These are phyloP conservation scores for Pelecanus crispus DNA, from an alignment of 2,113 vertebrate genomes.

Conservation along the genomic window DNA sequence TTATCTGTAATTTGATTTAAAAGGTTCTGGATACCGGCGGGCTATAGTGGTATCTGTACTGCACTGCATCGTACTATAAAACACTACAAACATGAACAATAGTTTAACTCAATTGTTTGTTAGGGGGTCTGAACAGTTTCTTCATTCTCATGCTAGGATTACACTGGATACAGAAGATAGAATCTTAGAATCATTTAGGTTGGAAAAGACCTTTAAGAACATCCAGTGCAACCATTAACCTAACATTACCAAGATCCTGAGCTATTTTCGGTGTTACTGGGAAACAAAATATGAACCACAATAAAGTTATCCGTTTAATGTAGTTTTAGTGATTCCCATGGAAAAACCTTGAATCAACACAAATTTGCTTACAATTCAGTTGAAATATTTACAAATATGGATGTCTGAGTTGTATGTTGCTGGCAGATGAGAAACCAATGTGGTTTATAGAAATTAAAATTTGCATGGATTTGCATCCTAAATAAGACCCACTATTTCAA, in stretches of 20 bases:
- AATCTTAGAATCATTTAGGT: too few species aligned
- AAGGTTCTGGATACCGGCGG: background rate
- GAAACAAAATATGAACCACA: background rate
- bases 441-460: background rate
- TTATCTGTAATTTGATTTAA: background rate
- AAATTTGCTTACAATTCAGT: background rate
- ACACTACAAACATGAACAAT: background rate
- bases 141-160: background rate
- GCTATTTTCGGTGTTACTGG: background rate
- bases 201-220: too few species aligned
- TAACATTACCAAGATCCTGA: too few species aligned
- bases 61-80: background rate
- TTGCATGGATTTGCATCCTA: background rate
- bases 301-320: background rate
- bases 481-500: background rate
- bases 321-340: background rate
- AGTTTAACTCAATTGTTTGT: background rate
- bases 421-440: background rate
- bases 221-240: too few species aligned
- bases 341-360: background rate
- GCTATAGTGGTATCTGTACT: background rate
- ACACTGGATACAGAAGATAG: background rate
- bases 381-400: background rate
- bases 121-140: background rate
- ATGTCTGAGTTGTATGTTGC: background rate